Percentiles rank a stretch among this genome's conserved stretches.
phyloP scores from a whole-genome alignment of 2,113 vertebrate species.

The Lucifuga dentata region DNA sequence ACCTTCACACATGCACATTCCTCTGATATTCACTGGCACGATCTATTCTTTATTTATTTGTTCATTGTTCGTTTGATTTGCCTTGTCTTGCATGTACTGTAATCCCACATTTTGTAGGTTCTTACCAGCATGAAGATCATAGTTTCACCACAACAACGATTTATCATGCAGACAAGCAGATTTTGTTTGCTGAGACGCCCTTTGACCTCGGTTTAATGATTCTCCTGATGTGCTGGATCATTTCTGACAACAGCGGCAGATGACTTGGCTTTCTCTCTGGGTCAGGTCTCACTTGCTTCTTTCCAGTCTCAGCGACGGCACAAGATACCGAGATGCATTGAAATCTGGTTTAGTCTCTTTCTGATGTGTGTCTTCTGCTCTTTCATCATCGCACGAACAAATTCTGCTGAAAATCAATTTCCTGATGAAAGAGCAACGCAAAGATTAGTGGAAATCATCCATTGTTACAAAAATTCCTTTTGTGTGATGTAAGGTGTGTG shows the following conservation, averaged over 20 bases:
- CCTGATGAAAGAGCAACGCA: slow-evolving; percentile 11
- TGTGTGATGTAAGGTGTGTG: too few species aligned
- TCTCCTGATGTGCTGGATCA: slow-evolving; percentile 20
- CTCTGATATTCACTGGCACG: too few species aligned
- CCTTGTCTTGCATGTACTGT: too few species aligned
- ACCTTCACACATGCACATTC: too few species aligned
- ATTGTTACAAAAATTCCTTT: too few species aligned
- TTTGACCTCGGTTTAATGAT: slow-evolving; percentile 42
- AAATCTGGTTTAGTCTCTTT: slow-evolving; percentile 33
- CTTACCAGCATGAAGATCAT: slow-evolving; percentile 9
- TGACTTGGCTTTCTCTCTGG: slow-evolving; percentile 8
- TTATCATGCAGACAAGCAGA: slow-evolving; percentile 25
- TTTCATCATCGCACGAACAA: slow-evolving; percentile 13
- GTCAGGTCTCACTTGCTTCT: not conserved
- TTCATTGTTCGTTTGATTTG: too few species aligned
- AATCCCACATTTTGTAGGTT: too few species aligned
- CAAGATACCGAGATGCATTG: slow-evolving; percentile 18
- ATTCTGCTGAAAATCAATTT: slow-evolving; percentile 9
- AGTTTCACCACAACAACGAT: slow-evolving; percentile 14
- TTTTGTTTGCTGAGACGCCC: slow-evolving; percentile 22
- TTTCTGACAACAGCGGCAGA: slow-evolving; percentile 27
- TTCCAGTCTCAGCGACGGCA: slow-evolving; percentile 3
- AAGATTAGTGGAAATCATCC: slow-evolving; percentile 16
- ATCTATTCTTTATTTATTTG: too few species aligned
- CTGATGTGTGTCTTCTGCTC: slow-evolving; percentile 21